phyloP scores from a whole-genome alignment of 2,888 invertebrate species.

The Cyclophora punctaria region DNA sequence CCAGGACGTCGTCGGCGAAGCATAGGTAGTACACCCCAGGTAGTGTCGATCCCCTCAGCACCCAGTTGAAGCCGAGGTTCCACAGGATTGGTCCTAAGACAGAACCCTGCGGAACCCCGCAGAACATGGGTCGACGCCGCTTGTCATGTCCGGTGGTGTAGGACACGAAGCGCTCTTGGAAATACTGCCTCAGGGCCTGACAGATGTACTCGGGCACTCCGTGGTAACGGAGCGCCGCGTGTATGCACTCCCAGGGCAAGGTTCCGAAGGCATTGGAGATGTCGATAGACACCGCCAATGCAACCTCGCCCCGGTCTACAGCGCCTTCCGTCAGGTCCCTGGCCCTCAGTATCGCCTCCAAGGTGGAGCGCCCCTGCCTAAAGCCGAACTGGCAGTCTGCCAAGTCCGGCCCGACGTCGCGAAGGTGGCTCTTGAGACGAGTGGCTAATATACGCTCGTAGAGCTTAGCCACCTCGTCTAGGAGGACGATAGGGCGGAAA shows the following conservation, averaged over 20 bases:
- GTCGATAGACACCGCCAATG: slow-evolving; percentile 14
- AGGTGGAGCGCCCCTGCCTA: slow-evolving; percentile 2
- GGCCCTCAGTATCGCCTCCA: slow-evolving; percentile 7
- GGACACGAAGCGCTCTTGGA: not conserved
- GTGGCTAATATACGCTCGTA: slow-evolving; percentile 1
- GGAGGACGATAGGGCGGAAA: slow-evolving; percentile 1
- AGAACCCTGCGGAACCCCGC: slow-evolving; percentile 14
- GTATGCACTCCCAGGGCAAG: slow-evolving; percentile 18
- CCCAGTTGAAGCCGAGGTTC: slow-evolving; percentile 13
- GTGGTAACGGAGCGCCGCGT: slow-evolving; percentile 16
- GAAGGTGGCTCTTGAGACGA: slow-evolving; percentile 7
- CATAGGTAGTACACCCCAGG: not conserved
- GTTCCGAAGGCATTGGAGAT: slow-evolving; percentile 22
- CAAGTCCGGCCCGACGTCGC: slow-evolving; percentile 7
- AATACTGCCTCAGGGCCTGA: too few species aligned
- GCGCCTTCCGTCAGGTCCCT: slow-evolving; percentile 3
- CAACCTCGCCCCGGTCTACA: slow-evolving; percentile 3
- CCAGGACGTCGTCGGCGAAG: slow-evolving; percentile 1
- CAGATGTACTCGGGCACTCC: slow-evolving; percentile 11
- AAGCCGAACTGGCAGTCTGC: slow-evolving; percentile 7
- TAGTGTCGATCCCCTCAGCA: not conserved
- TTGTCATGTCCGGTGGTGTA: not conserved
- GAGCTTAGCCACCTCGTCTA: not conserved
- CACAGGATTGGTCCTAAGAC: slow-evolving; percentile 15
- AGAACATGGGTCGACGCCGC: not conserved